Conservation (phyloP, 2,797 vertebrate species). For the Acanthurus lineatus region DNA sequence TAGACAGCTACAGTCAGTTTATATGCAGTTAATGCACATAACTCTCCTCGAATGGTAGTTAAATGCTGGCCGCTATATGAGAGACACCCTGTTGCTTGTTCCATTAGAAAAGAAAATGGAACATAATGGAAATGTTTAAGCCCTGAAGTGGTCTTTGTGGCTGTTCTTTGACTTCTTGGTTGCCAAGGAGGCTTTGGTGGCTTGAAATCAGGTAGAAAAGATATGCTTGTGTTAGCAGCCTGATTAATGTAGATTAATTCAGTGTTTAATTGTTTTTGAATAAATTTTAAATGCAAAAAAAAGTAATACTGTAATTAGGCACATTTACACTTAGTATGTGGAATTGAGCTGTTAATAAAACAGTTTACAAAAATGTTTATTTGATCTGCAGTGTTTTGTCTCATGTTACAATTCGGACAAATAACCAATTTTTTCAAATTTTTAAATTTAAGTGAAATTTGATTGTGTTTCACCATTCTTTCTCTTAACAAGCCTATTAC, state of each 20-base stretch:
- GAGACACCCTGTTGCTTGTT: no score
- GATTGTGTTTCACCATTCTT: background rate
- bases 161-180: background rate
- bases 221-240: background rate
- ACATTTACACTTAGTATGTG: conserved; percentile 36
- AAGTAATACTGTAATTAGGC: conserved; percentile 37
- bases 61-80: background rate
- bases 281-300: conserved; percentile 44
- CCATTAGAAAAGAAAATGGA: background rate
- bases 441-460: background rate
- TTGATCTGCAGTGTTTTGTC: conserved; percentile 13
- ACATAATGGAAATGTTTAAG: background rate
- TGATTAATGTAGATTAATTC: conserved; percentile 15
- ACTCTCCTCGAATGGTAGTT: background rate
- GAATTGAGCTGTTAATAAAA: conserved; percentile 49
- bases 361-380: conserved; percentile 39
- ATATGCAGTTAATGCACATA: conserved; percentile 3
- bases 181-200: background rate
- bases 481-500: background rate
- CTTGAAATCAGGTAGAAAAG: background rate
- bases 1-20: background rate
- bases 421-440: background rate
- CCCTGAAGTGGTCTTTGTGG: no score
- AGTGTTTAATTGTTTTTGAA: conserved; percentile 45
- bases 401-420: background rate